A percentile compares a stretch with the other conserved stretches of the same genome.
These are phyloP conservation scores for Agrotis segetum DNA, from an alignment of 2,888 invertebrate species.

Conservation along the genomic window DNA sequence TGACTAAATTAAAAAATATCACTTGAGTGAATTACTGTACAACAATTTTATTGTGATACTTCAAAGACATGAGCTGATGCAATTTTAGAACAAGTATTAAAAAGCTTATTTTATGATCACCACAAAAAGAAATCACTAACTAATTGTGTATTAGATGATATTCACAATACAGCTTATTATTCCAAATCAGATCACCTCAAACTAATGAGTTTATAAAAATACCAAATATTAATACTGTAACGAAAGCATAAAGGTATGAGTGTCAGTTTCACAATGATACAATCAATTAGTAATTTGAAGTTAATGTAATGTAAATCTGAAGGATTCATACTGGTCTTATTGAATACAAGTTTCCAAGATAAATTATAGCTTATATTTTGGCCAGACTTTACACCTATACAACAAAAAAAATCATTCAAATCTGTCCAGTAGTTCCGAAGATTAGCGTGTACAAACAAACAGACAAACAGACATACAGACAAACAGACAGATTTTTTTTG, in stretches of 20 bases:
- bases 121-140: not conserved
- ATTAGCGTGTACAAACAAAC: no score
- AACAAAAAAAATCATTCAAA: no score
- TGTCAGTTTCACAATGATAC: conserved; percentile 1
- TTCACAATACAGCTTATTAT: conserved; percentile 11
- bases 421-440: no score
- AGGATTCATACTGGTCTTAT: conserved; percentile 1
- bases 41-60: not conserved
- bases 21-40: no score
- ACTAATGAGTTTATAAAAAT: conserved; percentile 48
- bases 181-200: conserved; percentile 3
- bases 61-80: no score
- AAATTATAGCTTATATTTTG: no score
- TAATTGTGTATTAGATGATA: conserved; percentile 3
- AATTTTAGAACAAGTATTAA: not conserved
- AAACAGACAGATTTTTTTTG: no score
- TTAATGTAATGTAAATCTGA: conserved; percentile 1
- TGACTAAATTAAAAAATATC: no score
- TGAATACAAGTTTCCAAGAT: no score
- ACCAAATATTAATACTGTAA: not conserved
- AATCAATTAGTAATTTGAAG: conserved; percentile 15
- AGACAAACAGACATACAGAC: no score
- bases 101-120: not conserved
- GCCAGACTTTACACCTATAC: no score
- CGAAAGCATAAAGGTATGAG: not conserved